Conservation (phyloP, 2,797 vertebrate genomes). For the Bovichtus variegatus region DNA sequence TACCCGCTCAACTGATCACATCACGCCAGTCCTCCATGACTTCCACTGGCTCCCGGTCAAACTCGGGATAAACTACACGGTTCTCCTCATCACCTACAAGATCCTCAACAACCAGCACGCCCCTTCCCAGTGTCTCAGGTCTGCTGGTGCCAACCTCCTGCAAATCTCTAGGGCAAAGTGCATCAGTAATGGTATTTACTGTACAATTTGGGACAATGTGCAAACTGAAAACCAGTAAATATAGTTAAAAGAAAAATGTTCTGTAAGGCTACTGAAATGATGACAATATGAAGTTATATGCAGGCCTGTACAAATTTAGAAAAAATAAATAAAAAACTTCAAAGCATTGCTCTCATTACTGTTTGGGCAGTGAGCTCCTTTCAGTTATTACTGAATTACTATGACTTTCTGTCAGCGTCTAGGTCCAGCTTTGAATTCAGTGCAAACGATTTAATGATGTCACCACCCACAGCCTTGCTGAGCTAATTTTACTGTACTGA, state of each 20-base stretch:
- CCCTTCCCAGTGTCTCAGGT: neutral
- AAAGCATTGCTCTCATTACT: slow-evolving; percentile 43
- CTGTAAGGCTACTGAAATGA: too few species aligned
- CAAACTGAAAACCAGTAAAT: too few species aligned
- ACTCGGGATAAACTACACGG: neutral
- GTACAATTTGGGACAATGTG: too few species aligned
- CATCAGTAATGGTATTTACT: too few species aligned
- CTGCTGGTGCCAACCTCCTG: too few species aligned
- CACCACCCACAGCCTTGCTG: slow-evolving; percentile 49
- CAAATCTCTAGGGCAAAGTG: too few species aligned
- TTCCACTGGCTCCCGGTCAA: neutral
- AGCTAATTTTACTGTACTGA: slow-evolving; percentile 71
- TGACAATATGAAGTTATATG: too few species aligned
- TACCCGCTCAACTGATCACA: neutral
- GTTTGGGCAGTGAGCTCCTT: slow-evolving; percentile 27
- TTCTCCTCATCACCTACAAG: neutral
- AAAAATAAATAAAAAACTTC: too few species aligned
- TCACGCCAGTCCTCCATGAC: neutral
- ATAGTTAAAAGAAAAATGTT: too few species aligned
- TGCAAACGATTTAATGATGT: slow-evolving; percentile 58
- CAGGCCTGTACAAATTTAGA: too few species aligned
- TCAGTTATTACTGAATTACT: slow-evolving; percentile 39
- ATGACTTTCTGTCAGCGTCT: slow-evolving; percentile 58
- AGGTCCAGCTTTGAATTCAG: slow-evolving; percentile 65
- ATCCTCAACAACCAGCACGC: neutral